Evolutionary conservation across 2,888 invertebrate species (phyloP), one percentile per base, ranked within the genome.

Genomic region (Campaea margaritaria): DNA sequence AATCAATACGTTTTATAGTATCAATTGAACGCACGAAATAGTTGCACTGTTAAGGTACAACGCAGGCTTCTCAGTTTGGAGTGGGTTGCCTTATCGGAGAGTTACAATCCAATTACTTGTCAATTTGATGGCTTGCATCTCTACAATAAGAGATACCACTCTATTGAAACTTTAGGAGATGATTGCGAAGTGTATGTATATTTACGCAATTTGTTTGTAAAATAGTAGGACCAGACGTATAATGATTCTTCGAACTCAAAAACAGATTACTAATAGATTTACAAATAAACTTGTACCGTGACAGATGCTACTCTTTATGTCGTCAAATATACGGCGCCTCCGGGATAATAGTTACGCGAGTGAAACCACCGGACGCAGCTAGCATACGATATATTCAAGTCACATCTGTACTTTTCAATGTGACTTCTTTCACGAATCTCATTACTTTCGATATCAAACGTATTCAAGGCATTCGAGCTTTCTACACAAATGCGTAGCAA

Each of bases 1-100:
- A 89, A 89, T 89, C 89, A 89, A 89, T 86, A 85, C 81, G 72
- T 75, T 82, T 83, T 85, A 88, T 88, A 86, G 86, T 87, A 87
- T 89, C 88, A 89, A 90, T 88, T 86, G 85, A 85, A 84, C 75
- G 76, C 75, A 82, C 78, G 72, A 79, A 82, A 78, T 74, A 77
- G 83, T 83, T 87, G 86, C 81, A 83, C 84, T 84, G 88, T 85
- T 86, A 86, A 81, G 83, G 84, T 69, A 75, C 72, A 77, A 62
- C 70, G 75, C 2, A 5, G 21, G 21, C 73, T 74, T 76, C 74
- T 74, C 68, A 70, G 73, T 78, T 79, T 78, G 78, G 75, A 48
- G 55, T 56, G 55, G 55, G 67, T 63, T 47, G 52, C 60, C 54
- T 62, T 62, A 60, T 59, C 45, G 41, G 45, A 49, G 47, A 51